Percentiles rank a stretch among this genome's conserved stretches.
These are phyloP conservation scores for Metopolophium dirhodum DNA, from an alignment of 1,140 invertebrate genomes.

Conservation along the genomic window DNA sequence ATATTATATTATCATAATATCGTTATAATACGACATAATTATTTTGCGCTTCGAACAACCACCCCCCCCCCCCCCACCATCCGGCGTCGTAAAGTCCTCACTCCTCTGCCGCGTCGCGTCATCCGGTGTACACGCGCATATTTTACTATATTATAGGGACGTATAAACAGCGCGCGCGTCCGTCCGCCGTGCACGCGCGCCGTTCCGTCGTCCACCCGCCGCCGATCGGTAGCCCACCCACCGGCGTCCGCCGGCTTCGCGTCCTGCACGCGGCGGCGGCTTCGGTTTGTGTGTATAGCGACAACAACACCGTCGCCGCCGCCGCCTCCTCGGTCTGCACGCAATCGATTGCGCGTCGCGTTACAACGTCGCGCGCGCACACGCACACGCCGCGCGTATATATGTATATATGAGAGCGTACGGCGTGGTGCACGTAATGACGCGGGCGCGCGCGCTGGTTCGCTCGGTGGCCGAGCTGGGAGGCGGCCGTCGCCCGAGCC, in stretches of 20 bases:
- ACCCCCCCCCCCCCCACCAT: too few species aligned
- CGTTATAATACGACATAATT: not conserved
- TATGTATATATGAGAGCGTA: not conserved
- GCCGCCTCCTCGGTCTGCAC: not conserved
- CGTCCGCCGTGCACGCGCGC: not conserved
- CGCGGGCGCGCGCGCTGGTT: not conserved
- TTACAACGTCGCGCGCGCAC: conserved; percentile 24
- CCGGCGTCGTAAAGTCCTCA: too few species aligned
- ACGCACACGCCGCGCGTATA: not conserved
- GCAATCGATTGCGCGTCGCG: conserved; percentile 51
- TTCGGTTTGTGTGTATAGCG: not conserved
- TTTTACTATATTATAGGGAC: not conserved
- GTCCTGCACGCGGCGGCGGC: not conserved
- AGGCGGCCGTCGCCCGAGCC: not conserved
- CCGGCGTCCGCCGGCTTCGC: not conserved
- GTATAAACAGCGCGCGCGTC: not conserved
- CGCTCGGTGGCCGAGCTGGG: not conserved
- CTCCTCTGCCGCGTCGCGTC: too few species aligned
- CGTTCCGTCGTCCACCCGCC: not conserved
- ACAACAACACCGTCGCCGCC: not conserved
- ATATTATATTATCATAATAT: not conserved
- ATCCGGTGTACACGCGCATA: not conserved
- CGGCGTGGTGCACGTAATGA: not conserved
- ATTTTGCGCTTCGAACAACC: not conserved
- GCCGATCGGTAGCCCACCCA: not conserved